phyloP scores from a whole-genome alignment of 2,888 invertebrate species.

The Bhutanitis thaidina region DNA sequence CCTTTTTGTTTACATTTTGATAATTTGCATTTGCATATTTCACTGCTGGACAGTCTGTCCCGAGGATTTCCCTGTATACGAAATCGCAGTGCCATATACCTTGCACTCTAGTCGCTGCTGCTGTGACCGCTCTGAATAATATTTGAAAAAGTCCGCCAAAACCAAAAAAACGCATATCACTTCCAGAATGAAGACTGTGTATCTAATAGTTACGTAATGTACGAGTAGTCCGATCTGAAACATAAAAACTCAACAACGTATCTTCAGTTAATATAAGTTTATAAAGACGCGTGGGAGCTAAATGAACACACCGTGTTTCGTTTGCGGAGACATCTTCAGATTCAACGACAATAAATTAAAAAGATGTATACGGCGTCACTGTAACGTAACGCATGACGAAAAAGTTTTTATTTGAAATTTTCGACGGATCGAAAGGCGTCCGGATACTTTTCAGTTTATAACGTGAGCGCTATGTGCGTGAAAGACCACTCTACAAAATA shows the following conservation, averaged over 20 bases:
- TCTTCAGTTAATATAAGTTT: background rate
- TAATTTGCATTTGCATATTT: too few species aligned
- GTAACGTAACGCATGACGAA: constrained; percentile 15
- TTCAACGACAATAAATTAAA: constrained; percentile 9
- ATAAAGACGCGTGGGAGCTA: background rate
- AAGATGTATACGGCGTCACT: constrained; percentile 4
- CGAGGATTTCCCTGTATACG: too few species aligned
- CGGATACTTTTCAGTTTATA: constrained; percentile 10
- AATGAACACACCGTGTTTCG: background rate
- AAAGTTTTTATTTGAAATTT: constrained; percentile 10
- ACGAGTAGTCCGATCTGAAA: background rate
- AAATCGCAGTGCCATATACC: too few species aligned
- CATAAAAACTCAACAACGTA: background rate
- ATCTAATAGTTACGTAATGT: background rate
- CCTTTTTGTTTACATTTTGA: too few species aligned
- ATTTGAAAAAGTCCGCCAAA: too few species aligned
- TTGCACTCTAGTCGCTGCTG: too few species aligned
- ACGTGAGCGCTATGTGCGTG: background rate
- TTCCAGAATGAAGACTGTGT: background rate
- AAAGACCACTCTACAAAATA: background rate
- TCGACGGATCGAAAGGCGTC: background rate
- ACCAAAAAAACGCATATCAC: too few species aligned
- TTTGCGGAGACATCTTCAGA: constrained; percentile 7
- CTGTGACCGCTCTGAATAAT: too few species aligned
- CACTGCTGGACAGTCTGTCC: too few species aligned